Conservation (phyloP, 2,797 vertebrate genomes). For the Sebastes oblongus region DNA sequence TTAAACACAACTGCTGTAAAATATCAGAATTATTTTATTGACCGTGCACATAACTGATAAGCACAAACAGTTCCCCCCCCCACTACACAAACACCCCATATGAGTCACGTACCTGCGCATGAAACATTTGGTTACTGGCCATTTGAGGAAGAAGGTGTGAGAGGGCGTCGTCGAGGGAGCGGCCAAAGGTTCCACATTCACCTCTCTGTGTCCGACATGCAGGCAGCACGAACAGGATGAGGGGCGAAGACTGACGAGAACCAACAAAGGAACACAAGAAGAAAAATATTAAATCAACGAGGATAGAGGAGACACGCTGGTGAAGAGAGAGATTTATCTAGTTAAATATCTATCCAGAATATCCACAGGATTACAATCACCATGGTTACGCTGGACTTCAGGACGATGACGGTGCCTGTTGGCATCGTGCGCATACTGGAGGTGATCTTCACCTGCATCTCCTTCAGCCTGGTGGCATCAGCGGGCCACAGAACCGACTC, state of each 20-base stretch:
- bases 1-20: background rate
- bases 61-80: background rate
- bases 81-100: background rate
- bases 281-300: background rate
- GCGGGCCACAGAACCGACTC: accelerated
- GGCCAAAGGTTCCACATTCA: background rate
- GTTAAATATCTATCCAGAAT: background rate
- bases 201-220: background rate
- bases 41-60: conserved; percentile 35
- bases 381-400: conserved; percentile 62
- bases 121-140: background rate
- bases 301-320: background rate
- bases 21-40: background rate
- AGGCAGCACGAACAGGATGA: background rate
- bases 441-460: conserved; percentile 80
- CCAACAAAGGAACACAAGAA: background rate
- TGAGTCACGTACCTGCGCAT: background rate
- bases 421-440: conserved; percentile 82
- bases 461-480: conserved; percentile 87
- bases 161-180: background rate
- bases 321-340: background rate
- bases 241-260: background rate
- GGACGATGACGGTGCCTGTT: conserved; percentile 69
- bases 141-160: conserved; percentile 1
- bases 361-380: conserved; percentile 13